These are phyloP conservation scores for Leiothrix lutea DNA, from an alignment of 2,113 vertebrate species.

Conservation along the genomic window DNA sequence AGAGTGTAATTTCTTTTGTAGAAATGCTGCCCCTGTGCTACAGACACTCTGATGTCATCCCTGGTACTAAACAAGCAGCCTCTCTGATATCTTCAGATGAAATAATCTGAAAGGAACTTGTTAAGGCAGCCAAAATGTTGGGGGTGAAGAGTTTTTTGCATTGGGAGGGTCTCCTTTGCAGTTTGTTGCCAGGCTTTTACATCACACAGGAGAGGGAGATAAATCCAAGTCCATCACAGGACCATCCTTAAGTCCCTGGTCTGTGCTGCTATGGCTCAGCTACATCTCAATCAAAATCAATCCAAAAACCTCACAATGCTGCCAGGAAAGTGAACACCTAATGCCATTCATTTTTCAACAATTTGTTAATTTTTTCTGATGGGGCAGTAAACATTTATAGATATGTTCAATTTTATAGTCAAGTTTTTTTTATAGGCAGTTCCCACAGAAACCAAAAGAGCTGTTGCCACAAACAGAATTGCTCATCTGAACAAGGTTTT, in stretches of 20 bases:
- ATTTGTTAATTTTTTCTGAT: background rate
- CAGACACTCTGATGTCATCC: background rate
- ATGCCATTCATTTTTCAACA: background rate
- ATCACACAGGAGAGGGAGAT: background rate
- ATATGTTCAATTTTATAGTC: background rate
- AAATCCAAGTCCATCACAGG: background rate
- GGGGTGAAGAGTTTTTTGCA: background rate
- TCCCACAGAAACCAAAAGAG: background rate
- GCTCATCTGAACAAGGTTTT: background rate
- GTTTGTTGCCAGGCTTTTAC: background rate
- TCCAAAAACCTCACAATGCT: background rate
- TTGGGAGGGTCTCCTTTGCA: background rate
- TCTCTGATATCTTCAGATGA: background rate
- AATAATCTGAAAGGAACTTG: background rate
- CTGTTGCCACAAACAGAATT: background rate
- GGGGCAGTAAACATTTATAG: background rate
- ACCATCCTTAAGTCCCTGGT: background rate
- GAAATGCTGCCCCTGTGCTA: background rate
- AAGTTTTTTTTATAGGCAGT: background rate
- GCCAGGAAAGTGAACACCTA: background rate
- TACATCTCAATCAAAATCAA: background rate
- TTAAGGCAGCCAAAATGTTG: background rate
- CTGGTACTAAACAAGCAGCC: background rate
- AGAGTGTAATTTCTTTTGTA: background rate
- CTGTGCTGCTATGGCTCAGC: background rate